These are phyloP conservation scores for Liolophura sinensis DNA, from an alignment of 1,140 invertebrate genomes.

Conservation along the genomic window DNA sequence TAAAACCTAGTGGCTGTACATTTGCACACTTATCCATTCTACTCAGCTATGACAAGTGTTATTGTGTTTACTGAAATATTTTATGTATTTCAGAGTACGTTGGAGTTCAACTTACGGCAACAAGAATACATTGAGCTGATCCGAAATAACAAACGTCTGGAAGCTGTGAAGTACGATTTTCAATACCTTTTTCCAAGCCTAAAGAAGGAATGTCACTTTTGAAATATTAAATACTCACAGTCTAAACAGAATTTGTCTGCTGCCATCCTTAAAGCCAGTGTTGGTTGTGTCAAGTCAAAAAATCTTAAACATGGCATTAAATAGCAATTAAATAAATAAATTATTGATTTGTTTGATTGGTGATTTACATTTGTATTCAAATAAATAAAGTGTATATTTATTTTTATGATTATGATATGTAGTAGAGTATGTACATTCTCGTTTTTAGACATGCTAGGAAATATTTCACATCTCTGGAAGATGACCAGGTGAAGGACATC, in stretches of 20 bases:
- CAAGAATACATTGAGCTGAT: slow-evolving; percentile 96
- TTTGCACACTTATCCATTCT: too few species aligned
- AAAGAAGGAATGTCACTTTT: neutral
- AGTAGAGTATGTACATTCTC: slow-evolving; percentile 8
- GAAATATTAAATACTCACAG: neutral
- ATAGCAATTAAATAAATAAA: too few species aligned
- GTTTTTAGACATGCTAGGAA: slow-evolving; percentile 83
- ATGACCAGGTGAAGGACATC: slow-evolving; percentile 80
- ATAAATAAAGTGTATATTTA: neutral
- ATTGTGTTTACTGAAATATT: neutral
- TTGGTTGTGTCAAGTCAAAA: too few species aligned
- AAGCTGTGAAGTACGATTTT: slow-evolving; percentile 75
- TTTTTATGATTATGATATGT: slow-evolving; percentile 6
- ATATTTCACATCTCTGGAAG: slow-evolving; percentile 79
- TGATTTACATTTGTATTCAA: too few species aligned
- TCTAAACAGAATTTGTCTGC: neutral
- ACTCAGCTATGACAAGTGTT: too few species aligned
- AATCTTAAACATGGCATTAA: too few species aligned
- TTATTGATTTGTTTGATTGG: too few species aligned
- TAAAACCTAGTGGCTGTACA: too few species aligned
- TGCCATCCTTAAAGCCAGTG: too few species aligned
- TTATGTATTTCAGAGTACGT: slow-evolving; percentile 51
- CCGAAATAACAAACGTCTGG: slow-evolving; percentile 79
- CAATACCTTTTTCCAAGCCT: neutral
- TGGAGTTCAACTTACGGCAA: slow-evolving; percentile 84